Evolutionary conservation across 2,888 invertebrate genomes (phyloP).

Genomic region (Ptychoptera contaminata): DNA sequence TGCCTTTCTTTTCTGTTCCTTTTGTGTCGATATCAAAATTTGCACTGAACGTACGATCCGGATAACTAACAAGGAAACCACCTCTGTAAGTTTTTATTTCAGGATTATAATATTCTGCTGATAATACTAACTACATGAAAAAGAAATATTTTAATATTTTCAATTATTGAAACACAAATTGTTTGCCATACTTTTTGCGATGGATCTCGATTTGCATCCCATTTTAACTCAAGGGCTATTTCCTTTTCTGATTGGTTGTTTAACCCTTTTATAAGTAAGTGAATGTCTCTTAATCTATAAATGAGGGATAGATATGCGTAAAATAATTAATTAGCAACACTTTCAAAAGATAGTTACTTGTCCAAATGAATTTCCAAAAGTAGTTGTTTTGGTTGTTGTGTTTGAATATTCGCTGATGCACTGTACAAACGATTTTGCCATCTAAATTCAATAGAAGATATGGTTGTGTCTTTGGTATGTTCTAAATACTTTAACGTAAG

Average conservation of each 20-base stretch:
- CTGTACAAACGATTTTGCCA: slow-evolving; percentile 53
- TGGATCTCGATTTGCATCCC: slow-evolving; percentile 77
- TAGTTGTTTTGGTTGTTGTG: slow-evolving; percentile 47
- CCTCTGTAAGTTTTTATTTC: slow-evolving; percentile 45
- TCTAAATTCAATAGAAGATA: slow-evolving; percentile 48
- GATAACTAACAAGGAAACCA: slow-evolving; percentile 51
- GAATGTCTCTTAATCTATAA: slow-evolving; percentile 53
- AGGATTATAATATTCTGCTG: slow-evolving; percentile 43
- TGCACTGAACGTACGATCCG: slow-evolving; percentile 55
- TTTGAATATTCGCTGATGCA: slow-evolving; percentile 44
- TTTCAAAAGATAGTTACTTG: slow-evolving; percentile 38
- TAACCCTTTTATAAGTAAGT: slow-evolving; percentile 46
- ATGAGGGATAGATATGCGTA: slow-evolving; percentile 2
- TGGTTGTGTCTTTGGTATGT: slow-evolving; percentile 41
- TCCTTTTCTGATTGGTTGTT: slow-evolving; percentile 45
- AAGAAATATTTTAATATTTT: neutral
- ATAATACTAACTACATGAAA: slow-evolving; percentile 21
- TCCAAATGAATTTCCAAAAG: slow-evolving; percentile 62
- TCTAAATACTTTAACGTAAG: slow-evolving; percentile 45
- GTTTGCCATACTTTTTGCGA: slow-evolving; percentile 46
- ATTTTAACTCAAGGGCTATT: slow-evolving; percentile 56
- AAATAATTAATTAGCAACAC: neutral
- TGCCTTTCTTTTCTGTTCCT: slow-evolving; percentile 27
- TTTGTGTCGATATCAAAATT: slow-evolving; percentile 39
- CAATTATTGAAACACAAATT: slow-evolving; percentile 1